Percentiles rank a stretch among this genome's conserved stretches.
Evolutionary conservation across 1,140 invertebrate genomes (phyloP).

Genomic region (Cydia splendana): DNA sequence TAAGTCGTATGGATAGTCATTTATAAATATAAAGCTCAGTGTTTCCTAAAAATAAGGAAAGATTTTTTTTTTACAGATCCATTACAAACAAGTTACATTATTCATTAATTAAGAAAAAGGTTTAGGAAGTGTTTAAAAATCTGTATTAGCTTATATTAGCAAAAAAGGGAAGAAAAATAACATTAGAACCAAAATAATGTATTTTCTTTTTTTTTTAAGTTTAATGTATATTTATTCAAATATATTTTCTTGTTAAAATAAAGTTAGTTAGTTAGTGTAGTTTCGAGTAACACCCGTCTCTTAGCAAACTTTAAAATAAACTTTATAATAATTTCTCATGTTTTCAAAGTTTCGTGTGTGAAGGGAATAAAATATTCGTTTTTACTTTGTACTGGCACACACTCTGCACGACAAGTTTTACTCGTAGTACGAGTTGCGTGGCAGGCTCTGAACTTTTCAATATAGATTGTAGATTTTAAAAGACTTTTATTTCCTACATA

Average conservation of each 20-base stretch:
- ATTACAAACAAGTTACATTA: too few species aligned
- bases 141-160: too few species aligned
- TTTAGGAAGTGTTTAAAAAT: not conserved
- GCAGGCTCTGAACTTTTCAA: not conserved
- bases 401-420: not conserved
- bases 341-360: not conserved
- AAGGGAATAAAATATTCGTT: not conserved
- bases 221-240: too few species aligned
- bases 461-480: not conserved
- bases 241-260: not conserved
- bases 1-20: not conserved
- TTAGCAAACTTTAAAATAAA: not conserved
- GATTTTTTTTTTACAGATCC: not conserved
- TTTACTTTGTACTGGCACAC: not conserved
- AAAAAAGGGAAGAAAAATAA: too few species aligned
- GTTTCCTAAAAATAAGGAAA: not conserved
- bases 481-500: not conserved
- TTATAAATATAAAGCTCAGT: constrained; percentile 11
- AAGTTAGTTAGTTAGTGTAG: too few species aligned
- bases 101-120: not conserved
- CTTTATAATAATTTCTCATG: not conserved
- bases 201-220: too few species aligned
- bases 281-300: not conserved
- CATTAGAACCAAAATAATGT: not conserved
- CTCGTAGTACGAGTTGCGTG: not conserved